phyloP scores from a whole-genome alignment of 1,140 invertebrate genomes.

The Zaprionus ornatus region DNA sequence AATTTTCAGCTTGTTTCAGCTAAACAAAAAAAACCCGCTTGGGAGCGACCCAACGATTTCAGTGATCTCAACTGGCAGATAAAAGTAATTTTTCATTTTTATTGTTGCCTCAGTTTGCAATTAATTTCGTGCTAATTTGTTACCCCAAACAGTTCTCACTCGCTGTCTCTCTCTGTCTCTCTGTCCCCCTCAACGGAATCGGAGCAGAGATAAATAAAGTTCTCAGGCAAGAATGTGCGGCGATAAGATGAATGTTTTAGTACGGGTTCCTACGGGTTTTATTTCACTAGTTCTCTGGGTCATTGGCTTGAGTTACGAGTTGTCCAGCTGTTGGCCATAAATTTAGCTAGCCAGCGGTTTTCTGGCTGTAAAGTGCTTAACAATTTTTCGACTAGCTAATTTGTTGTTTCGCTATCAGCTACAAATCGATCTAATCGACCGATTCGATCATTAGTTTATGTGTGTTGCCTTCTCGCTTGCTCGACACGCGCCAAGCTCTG shows the following conservation, averaged over 20 bases:
- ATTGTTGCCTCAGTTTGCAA: slow-evolving; percentile 64
- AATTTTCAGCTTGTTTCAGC: background rate
- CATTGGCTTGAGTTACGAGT: slow-evolving; percentile 54
- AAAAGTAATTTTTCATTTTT: slow-evolving; percentile 69
- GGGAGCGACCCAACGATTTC: slow-evolving; percentile 38
- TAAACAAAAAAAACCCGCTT: slow-evolving; percentile 22
- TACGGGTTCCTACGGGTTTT: background rate
- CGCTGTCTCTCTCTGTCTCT: background rate
- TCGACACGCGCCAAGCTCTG: slow-evolving; percentile 60
- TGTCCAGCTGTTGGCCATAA: slow-evolving; percentile 48
- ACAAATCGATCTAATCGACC: slow-evolving; percentile 31
- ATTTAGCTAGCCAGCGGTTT: slow-evolving; percentile 37
- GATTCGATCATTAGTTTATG: slow-evolving; percentile 26
- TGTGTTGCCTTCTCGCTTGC: slow-evolving; percentile 29
- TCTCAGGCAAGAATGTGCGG: slow-evolving; percentile 23
- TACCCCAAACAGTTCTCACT: slow-evolving; percentile 16
- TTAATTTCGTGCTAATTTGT: slow-evolving; percentile 74
- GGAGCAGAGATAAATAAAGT: slow-evolving; percentile 32
- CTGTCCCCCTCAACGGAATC: slow-evolving; percentile 12
- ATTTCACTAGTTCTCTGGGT: slow-evolving; percentile 68
- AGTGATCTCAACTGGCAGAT: slow-evolving; percentile 46
- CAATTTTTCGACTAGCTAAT: slow-evolving; percentile 58
- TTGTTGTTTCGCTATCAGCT: slow-evolving; percentile 53
- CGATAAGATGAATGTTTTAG: slow-evolving; percentile 1
- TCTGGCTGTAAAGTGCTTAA: slow-evolving; percentile 60